Base-by-base conservation (phyloP, 2,113 vertebrate genomes). In the Deroptyus accipitrinus region DNA sequence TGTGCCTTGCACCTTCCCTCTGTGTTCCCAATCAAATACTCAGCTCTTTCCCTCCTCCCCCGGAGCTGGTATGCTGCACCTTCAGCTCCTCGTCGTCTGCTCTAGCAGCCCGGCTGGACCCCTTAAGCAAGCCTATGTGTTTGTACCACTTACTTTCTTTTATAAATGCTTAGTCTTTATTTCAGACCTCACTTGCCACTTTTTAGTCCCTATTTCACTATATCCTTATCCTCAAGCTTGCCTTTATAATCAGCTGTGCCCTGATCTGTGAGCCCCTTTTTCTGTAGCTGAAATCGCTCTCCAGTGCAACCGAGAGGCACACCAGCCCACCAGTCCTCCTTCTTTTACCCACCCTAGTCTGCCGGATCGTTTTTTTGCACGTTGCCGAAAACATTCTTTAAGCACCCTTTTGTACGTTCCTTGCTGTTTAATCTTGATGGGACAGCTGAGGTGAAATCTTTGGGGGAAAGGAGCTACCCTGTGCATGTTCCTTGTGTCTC, bases 1-100 rank as follows among this genome's bases (percentile, higher is more conserved):
- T 92, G 79, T 94, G 89, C 81, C 75, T 62, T 48, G 76, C 85
- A 2, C 82, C 64, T 68, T 87, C 42, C 63, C 63, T 16, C 66
- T 31, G 89, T 39, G 1, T n/a, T 77, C 81, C 69, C 31, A 22
- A 68, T 8, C 68, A 5, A 5, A 49, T 25, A 7, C 7, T 1
- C 46, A 11, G 86, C 67, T 24, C 30, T 3, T 33, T 16, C 4
- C 62, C 61, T 73, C 52, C 64, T 73, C 57, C 66, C 51, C 3
- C 28, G 17, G 35, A 10, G 27, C 74, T 4, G 1, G 23, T 3
- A 2, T 37, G 0, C n/a, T 41, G 68, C 64, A 6, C 54, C 68
- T 41, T 46, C 37, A 8, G 68, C 68, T 68, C 46, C 0, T 7
- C 17, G 17, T 30, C 42, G 18, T 5, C 23, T 51, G 79, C 62